Evolutionary conservation across 2,888 invertebrate species (phyloP).

Genomic region (Amiota mariae): DNA sequence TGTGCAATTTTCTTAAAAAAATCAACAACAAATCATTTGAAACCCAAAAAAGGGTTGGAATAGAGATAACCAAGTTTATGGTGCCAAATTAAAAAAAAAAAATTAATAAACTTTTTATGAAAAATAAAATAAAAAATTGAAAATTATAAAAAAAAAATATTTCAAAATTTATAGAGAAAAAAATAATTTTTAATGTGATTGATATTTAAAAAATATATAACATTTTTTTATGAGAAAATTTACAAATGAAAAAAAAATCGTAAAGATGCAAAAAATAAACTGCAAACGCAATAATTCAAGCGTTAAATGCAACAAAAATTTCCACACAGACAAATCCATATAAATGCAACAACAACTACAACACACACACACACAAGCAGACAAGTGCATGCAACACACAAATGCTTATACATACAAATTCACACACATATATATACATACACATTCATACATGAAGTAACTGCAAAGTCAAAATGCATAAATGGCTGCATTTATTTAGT

Average conservation of each 20-base stretch:
- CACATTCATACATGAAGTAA: conserved; percentile 31
- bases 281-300: conserved; percentile 30
- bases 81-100: background rate
- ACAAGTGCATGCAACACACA: background rate
- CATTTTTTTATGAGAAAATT: conserved; percentile 18
- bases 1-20: conserved; percentile 1
- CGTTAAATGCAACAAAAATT: conserved; percentile 38
- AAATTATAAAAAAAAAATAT: conserved; percentile 8
- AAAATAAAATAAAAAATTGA: background rate
- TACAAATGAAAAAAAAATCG: conserved; percentile 30
- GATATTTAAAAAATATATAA: background rate
- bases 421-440: conserved; percentile 35
- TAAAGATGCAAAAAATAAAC: conserved; percentile 33
- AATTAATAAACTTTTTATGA: no score
- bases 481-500: conserved; percentile 33
- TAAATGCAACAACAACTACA: conserved; percentile 13
- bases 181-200: background rate
- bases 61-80: no score
- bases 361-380: background rate
- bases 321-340: conserved; percentile 51
- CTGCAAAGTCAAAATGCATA: conserved; percentile 37
- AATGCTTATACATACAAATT: conserved; percentile 21
- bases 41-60: background rate
- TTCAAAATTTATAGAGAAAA: background rate
- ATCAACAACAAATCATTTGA: background rate